These are phyloP conservation scores for Lapara coniferarum DNA, from an alignment of 2,888 invertebrate genomes.

Conservation along the genomic window DNA sequence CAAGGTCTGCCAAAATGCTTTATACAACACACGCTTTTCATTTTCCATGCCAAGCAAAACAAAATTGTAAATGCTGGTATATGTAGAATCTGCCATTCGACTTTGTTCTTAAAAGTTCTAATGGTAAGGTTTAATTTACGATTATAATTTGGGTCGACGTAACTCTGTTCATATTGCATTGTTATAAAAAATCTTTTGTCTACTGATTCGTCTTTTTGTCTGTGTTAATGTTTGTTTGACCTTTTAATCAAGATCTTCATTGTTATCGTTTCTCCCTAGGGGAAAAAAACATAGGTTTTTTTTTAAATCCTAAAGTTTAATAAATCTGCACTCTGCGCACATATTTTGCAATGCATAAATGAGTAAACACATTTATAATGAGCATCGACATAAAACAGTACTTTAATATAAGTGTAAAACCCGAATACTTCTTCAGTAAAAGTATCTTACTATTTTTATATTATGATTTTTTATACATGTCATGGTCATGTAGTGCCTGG, in stretches of 20 bases:
- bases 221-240: slow-evolving; percentile 52
- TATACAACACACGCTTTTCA: slow-evolving; percentile 8
- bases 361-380: too few relatives aligned
- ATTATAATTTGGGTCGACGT: background rate
- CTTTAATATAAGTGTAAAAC: too few relatives aligned
- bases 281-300: background rate
- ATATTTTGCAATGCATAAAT: too few relatives aligned
- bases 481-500: too few relatives aligned
- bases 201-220: slow-evolving; percentile 48
- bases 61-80: background rate
- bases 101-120: background rate
- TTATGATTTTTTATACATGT: too few relatives aligned
- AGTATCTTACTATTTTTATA: too few relatives aligned
- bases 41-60: background rate
- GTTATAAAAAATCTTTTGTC: slow-evolving; percentile 37
- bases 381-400: too few relatives aligned
- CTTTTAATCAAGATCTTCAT: slow-evolving; percentile 37
- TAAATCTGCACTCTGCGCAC: too few relatives aligned
- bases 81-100: background rate
- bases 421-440: too few relatives aligned
- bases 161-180: background rate
- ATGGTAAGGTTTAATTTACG: too few relatives aligned
- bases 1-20: background rate
- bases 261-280: background rate
- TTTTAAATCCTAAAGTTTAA: background rate